These are phyloP conservation scores for Mythimna ferrago DNA, from an alignment of 2,888 invertebrate genomes.

Conservation along the genomic window DNA sequence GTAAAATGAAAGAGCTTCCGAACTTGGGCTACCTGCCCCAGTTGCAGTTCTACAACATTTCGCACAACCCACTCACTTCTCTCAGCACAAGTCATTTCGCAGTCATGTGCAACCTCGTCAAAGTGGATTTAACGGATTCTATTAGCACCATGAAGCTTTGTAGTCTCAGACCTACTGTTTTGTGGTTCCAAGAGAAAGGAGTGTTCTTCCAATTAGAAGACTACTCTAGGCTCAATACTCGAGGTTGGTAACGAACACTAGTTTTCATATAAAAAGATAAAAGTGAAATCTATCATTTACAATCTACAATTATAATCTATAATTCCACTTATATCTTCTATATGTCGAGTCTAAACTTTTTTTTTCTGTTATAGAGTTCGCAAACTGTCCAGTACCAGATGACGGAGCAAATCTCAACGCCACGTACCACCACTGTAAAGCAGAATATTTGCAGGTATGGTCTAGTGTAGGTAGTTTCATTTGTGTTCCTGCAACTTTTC, in stretches of 20 bases:
- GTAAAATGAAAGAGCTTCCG: constrained; percentile 91
- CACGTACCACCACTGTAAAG: constrained; percentile 79
- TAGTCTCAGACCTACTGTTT: constrained; percentile 75
- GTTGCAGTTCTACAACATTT: constrained; percentile 91
- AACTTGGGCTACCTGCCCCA: constrained; percentile 91
- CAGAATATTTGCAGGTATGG: constrained; percentile 77
- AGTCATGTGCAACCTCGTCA: constrained; percentile 91
- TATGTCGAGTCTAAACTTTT: background rate
- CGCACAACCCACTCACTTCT: constrained; percentile 88
- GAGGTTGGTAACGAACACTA: constrained; percentile 71
- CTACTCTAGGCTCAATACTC: constrained; percentile 80
- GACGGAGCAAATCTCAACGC: constrained; percentile 73
- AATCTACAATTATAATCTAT: too few relatives aligned
- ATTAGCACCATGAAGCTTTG: constrained; percentile 77
- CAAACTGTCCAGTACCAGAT: constrained; percentile 75
- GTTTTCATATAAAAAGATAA: background rate
- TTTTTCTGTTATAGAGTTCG: constrained; percentile 78
- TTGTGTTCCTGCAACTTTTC: too few relatives aligned
- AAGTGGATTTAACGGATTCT: constrained; percentile 88
- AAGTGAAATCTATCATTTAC: background rate
- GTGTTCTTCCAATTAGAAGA: constrained; percentile 81
- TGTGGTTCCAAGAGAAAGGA: constrained; percentile 82
- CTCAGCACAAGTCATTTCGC: constrained; percentile 90
- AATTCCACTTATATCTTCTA: too few relatives aligned
- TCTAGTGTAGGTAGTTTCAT: constrained; percentile 6